phyloP scores from a whole-genome alignment of 2,797 vertebrate genomes.

The Alfaro cultratus region DNA sequence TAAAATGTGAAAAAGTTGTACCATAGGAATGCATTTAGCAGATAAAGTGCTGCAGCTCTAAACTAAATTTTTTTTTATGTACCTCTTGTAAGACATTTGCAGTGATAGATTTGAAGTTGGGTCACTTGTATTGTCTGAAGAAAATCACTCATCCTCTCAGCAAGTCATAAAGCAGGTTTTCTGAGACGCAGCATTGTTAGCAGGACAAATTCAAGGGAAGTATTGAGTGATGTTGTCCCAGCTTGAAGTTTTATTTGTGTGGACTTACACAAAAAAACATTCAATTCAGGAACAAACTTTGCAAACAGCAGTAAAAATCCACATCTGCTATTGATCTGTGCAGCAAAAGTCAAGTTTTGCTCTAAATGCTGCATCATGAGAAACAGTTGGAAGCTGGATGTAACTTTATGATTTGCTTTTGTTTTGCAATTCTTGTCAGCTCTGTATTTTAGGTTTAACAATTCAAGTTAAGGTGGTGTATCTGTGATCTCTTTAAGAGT shows the following conservation, averaged over 20 bases:
- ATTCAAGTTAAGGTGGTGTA: not conserved
- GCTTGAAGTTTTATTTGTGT: not conserved
- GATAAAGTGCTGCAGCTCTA: not conserved
- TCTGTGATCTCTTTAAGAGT: not conserved
- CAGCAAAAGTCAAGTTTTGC: not conserved
- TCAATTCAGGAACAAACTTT: not conserved
- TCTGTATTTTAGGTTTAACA: not conserved
- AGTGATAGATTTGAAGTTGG: not conserved
- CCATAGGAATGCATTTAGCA: not conserved
- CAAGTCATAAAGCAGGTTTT: not conserved
- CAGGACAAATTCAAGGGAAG: not conserved
- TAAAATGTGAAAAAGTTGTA: not conserved
- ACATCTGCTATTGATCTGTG: constrained; percentile 5
- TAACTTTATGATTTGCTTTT: not conserved
- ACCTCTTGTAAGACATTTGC: not conserved
- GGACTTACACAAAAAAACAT: not conserved
- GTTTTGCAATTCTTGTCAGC: not conserved
- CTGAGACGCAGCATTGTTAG: not conserved
- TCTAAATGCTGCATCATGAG: not conserved
- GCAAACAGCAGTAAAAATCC: not conserved
- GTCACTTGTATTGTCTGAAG: not conserved
- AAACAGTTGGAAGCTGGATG: not conserved
- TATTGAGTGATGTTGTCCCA: not conserved
- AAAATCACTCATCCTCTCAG: not conserved
- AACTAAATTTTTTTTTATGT: too few species aligned